Evolutionary conservation across 2,888 invertebrate genomes (phyloP), one percentile per base, ranked within the genome.

Genomic region (Agriopis leucophaearia): DNA sequence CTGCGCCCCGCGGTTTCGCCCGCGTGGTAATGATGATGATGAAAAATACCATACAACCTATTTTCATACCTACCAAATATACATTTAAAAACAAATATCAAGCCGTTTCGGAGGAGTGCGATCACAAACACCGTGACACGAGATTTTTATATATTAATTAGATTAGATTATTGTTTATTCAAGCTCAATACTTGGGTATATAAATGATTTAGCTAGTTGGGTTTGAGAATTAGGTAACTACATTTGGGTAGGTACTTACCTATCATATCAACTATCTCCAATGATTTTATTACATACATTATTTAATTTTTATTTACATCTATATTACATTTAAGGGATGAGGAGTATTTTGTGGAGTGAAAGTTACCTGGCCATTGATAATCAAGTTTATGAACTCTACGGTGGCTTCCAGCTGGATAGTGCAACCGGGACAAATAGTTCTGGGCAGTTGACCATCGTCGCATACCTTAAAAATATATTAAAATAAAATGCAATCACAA

Each of bases 371-470:
- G 1, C 97, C 97, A 79, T 95, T 95, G 62, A 96, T 92, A 73
- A 97, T 95, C 16, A 97, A 88, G 76, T 96, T 96, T 78, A 97
- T 95, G 86, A 97, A 97, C 78, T 96, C 95, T 64, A 96, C 95
- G 27, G 96, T 96, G 51, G 96, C 95, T 84, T 97, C 96, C 75
- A 97, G 82, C 83, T 97, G 96, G 66, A 97, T 96, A 70, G 96
- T 96, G 80, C 97, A 97, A 48, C 96, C 96, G 9, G 96, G 96
- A 81, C 97, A 97, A 76, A 97, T 96, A 18, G 96, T 96, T 61
- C 95, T 94, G 1, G 97, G 97, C 73, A 96, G 92, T 80, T 95
- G 95, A 0, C 95, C 96, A 92, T 97, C 96, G 84, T 96, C 95
- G 61, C 91, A 89, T 38, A 97, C 95, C 97, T 97, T 81, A 52